phyloP scores from a whole-genome alignment of 2,113 vertebrate species.

The Pseudopipra pipra region DNA sequence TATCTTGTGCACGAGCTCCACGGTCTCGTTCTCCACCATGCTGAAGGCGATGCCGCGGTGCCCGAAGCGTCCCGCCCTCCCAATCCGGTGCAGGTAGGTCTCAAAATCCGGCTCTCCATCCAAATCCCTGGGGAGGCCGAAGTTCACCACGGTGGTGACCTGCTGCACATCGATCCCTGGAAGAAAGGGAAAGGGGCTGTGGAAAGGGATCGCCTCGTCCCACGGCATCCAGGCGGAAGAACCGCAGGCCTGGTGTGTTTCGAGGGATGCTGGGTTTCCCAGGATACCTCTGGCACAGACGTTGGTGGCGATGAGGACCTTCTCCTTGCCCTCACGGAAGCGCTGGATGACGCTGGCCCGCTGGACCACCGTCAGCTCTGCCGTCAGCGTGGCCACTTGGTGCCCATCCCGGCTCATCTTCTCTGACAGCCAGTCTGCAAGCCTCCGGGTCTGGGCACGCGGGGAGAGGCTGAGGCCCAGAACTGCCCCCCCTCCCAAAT shows the following conservation, averaged over 20 bases:
- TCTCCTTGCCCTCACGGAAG: slow-evolving; percentile 76
- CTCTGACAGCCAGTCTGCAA: slow-evolving; percentile 63
- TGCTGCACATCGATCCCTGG: slow-evolving; percentile 79
- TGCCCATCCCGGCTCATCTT: slow-evolving; percentile 71
- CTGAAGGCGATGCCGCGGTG: slow-evolving; percentile 76
- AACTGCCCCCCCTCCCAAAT: rapidly evolving
- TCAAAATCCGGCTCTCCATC: slow-evolving; percentile 52
- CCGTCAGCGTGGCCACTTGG: slow-evolving; percentile 70
- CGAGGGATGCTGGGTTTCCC: rapidly evolving
- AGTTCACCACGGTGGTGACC: slow-evolving; percentile 79
- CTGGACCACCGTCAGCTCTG: slow-evolving; percentile 69
- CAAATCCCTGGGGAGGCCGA: slow-evolving; percentile 57
- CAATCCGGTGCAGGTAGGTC: slow-evolving; percentile 80
- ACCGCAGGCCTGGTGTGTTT: rapidly evolving
- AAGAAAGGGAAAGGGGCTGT: too few relatives aligned
- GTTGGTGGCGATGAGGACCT: slow-evolving; percentile 79
- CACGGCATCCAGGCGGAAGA: rapidly evolving
- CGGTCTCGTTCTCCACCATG: slow-evolving; percentile 60
- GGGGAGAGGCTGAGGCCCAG: not conserved
- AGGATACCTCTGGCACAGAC: slow-evolving; percentile 77
- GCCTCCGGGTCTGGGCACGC: slow-evolving; percentile 40
- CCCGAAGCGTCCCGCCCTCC: slow-evolving; percentile 74
- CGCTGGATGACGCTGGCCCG: slow-evolving; percentile 73
- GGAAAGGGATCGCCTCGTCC: not conserved
- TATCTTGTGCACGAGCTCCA: slow-evolving; percentile 47